Evolutionary conservation across 2,797 vertebrate species (phyloP).

Genomic region (Siniperca scherzeri): DNA sequence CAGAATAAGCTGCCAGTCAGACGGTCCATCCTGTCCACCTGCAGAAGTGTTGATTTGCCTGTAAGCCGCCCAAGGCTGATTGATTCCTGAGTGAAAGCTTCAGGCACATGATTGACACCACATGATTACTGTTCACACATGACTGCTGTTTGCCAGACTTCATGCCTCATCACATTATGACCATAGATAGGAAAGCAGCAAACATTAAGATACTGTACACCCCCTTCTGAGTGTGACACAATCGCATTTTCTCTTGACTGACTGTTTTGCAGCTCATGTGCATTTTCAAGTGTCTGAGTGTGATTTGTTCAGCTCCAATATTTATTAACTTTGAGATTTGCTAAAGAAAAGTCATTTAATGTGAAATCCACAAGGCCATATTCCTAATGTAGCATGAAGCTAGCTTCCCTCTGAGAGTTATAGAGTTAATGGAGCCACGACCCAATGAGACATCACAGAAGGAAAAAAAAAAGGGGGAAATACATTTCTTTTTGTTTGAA

Average conservation of each 20-base stretch:
- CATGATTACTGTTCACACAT: constrained; percentile 78
- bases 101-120: constrained; percentile 77
- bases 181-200: constrained; percentile 40
- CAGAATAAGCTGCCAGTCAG: constrained; percentile 77
- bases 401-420: constrained; percentile 65
- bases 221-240: constrained; percentile 2
- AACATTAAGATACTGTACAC: constrained; percentile 25
- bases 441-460: constrained; percentile 61
- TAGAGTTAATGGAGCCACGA: constrained; percentile 74
- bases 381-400: constrained; percentile 76
- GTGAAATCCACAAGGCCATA: constrained; percentile 69
- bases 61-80: constrained; percentile 73
- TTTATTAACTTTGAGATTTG: constrained; percentile 49
- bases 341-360: constrained; percentile 66
- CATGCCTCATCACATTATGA: constrained; percentile 57
- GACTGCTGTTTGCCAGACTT: constrained; percentile 61
- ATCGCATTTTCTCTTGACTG: background rate
- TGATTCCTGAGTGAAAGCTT: constrained; percentile 77
- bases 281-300: constrained; percentile 11
- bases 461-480: constrained; percentile 10
- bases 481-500: constrained; percentile 49
- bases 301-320: constrained; percentile 26
- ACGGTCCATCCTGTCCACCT: constrained; percentile 68
- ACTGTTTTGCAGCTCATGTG: constrained; percentile 3
- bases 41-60: constrained; percentile 76